Base-by-base conservation (phyloP, 2,888 invertebrate species). In the Oxyteleia sp. region DNA sequence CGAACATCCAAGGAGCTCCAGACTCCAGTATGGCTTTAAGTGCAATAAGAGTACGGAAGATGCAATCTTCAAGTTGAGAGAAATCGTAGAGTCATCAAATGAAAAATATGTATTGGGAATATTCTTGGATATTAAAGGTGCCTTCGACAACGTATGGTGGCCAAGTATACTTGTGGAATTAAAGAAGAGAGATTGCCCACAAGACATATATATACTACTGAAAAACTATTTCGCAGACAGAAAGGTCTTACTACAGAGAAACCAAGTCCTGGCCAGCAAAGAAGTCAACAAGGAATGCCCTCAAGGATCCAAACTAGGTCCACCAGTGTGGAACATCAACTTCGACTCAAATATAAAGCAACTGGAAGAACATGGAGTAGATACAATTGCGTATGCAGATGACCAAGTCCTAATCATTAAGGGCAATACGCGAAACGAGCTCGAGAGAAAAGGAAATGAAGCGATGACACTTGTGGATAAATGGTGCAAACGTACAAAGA, bases 321-420 rank as follows among this genome's bases (percentile, higher is more conserved):
- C 83, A 0, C 3, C n/a, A 0, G 10, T 84, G 0, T 86, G 84
- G 84, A 82, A 85, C 13, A 13, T 86, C 2, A 26, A 68, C 1
- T 66, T 86, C 16, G 69, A 84, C 23, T 13, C 8, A 3, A 38
- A 74, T 7, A 43, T 85, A 0, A 38, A 16, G 4, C 11, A 2
- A 0, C 61, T 85, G 0, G 11, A 61, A n/a, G n/a, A 29, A 0
- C 8, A 4, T 8, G 61, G 41, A 7, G 23, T 43, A 0, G 26
- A 38, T 15, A 43, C 61, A 0, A 51, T 71, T 1, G 83, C 57
- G 15, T 83, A 82, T 38, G 83, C 71, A 0, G 81, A 84, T 15
- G 81, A 82, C 20, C 23, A 68, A 0, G 11, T 75, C 0, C 55
- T 84, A 0, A 0, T 84, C 0, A n/a, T 84, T 0, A n/a, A 35